phyloP scores from a whole-genome alignment of 2,888 invertebrate species.

The Leptopilina drosophilae region DNA sequence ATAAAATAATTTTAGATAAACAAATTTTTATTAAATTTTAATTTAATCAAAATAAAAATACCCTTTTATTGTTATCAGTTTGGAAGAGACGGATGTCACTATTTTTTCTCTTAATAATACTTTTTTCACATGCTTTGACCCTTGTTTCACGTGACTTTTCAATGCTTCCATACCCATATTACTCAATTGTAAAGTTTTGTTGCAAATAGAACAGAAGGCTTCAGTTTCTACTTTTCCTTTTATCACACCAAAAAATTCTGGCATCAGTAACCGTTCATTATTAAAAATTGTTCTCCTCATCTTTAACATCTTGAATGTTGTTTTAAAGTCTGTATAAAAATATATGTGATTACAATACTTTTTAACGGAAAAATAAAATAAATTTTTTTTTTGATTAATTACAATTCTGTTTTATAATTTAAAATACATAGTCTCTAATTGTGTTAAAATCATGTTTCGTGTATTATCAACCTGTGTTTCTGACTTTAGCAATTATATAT shows the following conservation, averaged over 20 bases:
- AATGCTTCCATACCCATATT: not conserved
- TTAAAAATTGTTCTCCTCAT: conserved; percentile 1
- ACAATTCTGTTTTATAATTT: not conserved
- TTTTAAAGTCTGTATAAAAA: not conserved
- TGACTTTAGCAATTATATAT: not conserved
- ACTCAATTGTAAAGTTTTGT: conserved; percentile 1
- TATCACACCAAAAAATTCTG: not conserved
- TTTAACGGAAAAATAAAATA: too few species aligned
- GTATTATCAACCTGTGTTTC: not conserved
- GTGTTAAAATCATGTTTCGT: not conserved
- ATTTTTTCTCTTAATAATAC: too few species aligned
- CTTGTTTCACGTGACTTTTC: not conserved
- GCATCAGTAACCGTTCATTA: not conserved
- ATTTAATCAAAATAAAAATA: too few species aligned
- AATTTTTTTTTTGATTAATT: too few species aligned
- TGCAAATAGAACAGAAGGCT: conserved; percentile 6
- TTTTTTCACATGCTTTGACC: too few species aligned
- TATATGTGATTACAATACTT: not conserved
- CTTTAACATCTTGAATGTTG: not conserved
- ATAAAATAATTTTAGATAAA: too few species aligned
- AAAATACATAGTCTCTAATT: not conserved
- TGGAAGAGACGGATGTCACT: too few species aligned
- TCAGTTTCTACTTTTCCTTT: conserved; percentile 7
- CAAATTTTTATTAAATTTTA: too few species aligned
- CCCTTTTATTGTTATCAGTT: too few species aligned